Evolutionary conservation across 2,888 invertebrate genomes (phyloP), one percentile per base, ranked within the genome.

Genomic region (Blastobasis adustella): DNA sequence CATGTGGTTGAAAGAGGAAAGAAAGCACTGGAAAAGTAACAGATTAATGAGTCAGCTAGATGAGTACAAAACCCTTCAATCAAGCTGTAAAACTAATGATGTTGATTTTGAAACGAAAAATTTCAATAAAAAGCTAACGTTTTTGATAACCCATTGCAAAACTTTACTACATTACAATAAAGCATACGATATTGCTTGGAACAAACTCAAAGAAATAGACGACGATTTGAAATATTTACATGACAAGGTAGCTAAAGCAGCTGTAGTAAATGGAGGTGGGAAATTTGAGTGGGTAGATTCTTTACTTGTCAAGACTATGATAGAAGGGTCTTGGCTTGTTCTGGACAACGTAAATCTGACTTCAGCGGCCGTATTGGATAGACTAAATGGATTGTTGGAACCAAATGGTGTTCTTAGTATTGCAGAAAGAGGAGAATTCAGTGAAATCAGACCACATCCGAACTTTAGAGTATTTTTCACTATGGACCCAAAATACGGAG

Each of bases 281-380:
- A 95, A 94, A 76, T 98, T 97, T 71, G 96, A 97, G 84, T 98
- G 97, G 96, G 92, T 97, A 10, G 96, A 98, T 79, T 96, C 96
- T 9, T 83, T 95, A 59, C 90, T 98, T 49, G 94, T 97, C 0
- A 95, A 95, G 89, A 94, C 96, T 53, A 82, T 97, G 58, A 91
- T 92, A 65, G 92, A 93, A 67, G 97, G 97, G 0, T 91, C 93
- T 40, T 97, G 96, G 93, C 84, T 98, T 43, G 84, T 96, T 47
- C 84, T 97, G 53, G 97, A 97, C 79, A 97, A 98, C 78, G 98
- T 97, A 1, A 98, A 99, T 85, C 91, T 98, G 51, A 98, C 98
- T 74, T 97, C 98, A 60, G 93, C 99, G 1, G 98, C 99, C 6
- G 98, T 99, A 7, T 84, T 99, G 63, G 99, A 99, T 80, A 92